Evolutionary conservation across 2,797 vertebrate genomes (phyloP), one percentile per base, ranked within the genome.

Genomic region (Anableps anableps): DNA sequence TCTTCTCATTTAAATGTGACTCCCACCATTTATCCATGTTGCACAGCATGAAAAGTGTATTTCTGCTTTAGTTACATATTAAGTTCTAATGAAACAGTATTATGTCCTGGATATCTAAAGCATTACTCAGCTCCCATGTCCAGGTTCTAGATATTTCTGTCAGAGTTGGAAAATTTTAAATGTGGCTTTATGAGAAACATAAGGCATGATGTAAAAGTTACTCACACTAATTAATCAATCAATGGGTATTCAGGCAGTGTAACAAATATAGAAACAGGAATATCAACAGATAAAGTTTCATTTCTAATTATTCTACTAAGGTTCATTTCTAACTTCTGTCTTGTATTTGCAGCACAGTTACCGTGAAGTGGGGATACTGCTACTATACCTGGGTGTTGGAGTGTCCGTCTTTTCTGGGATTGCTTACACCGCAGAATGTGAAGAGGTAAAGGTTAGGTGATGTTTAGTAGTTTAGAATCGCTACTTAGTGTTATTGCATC

Each of bases 361-460:
- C 95, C 96, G 98, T 21, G 98, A 99, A 91, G 98, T 99, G 66
- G 98, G 98, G 55, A 97, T 98, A 88, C 95, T 99, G 75, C 96
- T 99, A 87, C 96, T 99, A 41, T 99, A 99, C 91, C 95, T 99
- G 92, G 98, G 94, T 0, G 98, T 99, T 47, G 98, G 98, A 0
- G 98, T 99, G 74, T 99, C 95, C 0, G 98, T 99, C 84, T 99
- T 99, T 95, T 99, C 98, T 0, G 97, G 97, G 0, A 96, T 99
- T 83, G 97, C 98, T 23, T 99, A 99, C 94, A 99, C 98, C 0
- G 98, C 98, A 0, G 98, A 99, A 89, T 97, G 97, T 73, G 98
- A 99, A 82, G 96, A 99, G 92, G 94, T 95, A 58, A 86, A 14
- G 31, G 13, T 11, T 5, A 16, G 41, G 1, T 14, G 5, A 58